Evolutionary conservation across 1,140 invertebrate species (phyloP).

Genomic region (Carcinoscorpius rotundicauda): DNA sequence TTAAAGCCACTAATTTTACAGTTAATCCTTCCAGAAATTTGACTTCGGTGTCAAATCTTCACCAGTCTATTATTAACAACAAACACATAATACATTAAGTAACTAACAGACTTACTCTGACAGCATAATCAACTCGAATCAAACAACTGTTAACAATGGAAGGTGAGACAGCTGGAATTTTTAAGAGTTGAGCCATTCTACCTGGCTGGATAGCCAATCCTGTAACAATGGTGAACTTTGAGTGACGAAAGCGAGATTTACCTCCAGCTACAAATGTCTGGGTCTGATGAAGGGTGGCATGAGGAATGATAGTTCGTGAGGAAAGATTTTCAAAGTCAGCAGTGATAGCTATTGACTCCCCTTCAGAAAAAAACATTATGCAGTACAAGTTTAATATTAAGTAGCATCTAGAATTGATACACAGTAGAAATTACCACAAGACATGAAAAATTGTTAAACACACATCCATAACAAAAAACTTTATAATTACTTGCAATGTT

Average conservation of each 20-base stretch:
- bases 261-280: slow-evolving; percentile 40
- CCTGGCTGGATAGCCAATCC: slow-evolving; percentile 29
- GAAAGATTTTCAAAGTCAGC: slow-evolving; percentile 41
- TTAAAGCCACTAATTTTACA: no score
- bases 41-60: no score
- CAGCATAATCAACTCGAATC: slow-evolving; percentile 40
- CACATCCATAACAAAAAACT: no score
- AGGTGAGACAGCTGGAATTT: slow-evolving; percentile 40
- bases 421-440: no score
- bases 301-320: slow-evolving; percentile 37
- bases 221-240: slow-evolving; percentile 38
- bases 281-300: slow-evolving; percentile 39
- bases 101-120: slow-evolving; percentile 30
- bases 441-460: no score
- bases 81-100: slow-evolving; percentile 7
- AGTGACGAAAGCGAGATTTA: slow-evolving; percentile 34
- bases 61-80: no score
- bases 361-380: slow-evolving; percentile 22
- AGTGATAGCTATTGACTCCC: slow-evolving; percentile 40
- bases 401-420: no score
- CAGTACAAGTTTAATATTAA: no score
- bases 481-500: no score
- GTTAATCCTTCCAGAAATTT: no score
- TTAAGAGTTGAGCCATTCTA: slow-evolving; percentile 32
- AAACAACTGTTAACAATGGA: slow-evolving; percentile 40